Base-by-base conservation (phyloP, 2,888 invertebrate genomes). In the Plusia festucae region DNA sequence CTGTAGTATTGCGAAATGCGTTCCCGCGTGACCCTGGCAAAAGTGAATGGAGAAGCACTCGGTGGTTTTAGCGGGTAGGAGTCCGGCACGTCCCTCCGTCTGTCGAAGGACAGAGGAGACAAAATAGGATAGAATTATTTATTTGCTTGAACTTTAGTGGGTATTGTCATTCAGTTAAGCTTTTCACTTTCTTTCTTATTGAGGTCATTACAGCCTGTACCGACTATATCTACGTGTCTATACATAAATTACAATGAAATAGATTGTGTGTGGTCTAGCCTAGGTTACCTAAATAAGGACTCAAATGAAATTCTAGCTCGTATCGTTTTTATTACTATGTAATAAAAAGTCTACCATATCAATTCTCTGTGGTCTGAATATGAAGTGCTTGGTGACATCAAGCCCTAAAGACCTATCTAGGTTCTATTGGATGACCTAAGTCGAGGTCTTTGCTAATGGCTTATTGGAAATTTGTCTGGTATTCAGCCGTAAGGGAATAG, bases 341-440 rank as follows among this genome's bases (percentile, higher is more conserved):
- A 40, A 65, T 62, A 68, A 60, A 68, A 60, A 16, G 51, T 55
- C 58, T 59, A 46, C 62, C 30, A 56, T 9, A 53, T 53, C 5
- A 54, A 32, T 44, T 16, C 56, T 11, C 46, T 52, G 55, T 44
- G 61, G 24, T 2, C 9, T 24, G 65, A 53, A 65, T 60, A 76
- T 72, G 22, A 76, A 76, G 58, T 18, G 16, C 27, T 13, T 3
- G 13, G 57, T 77, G 78, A 73, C 44, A 34, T 77, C 75, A 78
- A 32, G 11, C 51, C 51, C 53, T 51, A 13, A 13, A n/a, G 65
- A 56, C 59, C 49, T 62, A 57, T 27, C 1, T 68, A 63, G 55
- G 22, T 60, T 53, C 24, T 9, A 56, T 66, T 60, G 18, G 30
- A 73, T 73, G 78, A 66, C 66, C 77, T 73, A 76, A 70, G 27